Evolutionary conservation across 2,797 vertebrate species (phyloP).

Genomic region (Cyprinella venusta): DNA sequence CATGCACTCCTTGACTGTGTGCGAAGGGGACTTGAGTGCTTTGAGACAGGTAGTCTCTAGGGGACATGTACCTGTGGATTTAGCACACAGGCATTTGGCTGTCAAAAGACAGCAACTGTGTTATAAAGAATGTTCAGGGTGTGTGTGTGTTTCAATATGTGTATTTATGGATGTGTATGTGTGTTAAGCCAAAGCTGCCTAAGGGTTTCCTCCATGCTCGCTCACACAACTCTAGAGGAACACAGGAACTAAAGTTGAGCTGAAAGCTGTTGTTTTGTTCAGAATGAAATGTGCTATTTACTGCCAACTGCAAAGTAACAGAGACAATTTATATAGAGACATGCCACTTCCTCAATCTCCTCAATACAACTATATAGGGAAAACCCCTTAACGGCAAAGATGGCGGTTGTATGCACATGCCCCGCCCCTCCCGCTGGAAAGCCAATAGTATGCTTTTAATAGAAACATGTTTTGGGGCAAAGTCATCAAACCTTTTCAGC

Average conservation of each 20-base stretch:
- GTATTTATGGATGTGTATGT: conserved; percentile 31
- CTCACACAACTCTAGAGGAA: conserved; percentile 6
- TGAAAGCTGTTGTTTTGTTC: conserved; percentile 17
- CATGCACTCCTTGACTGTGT: neutral
- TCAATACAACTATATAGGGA: too few species aligned
- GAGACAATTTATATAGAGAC: too few species aligned
- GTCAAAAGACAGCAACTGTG: conserved; percentile 34
- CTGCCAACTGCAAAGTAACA: neutral
- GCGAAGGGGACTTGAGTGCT: conserved; percentile 17
- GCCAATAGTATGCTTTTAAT: too few species aligned
- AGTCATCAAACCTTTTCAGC: too few species aligned
- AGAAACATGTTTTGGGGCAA: too few species aligned
- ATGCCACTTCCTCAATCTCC: too few species aligned
- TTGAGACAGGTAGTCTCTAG: conserved; percentile 29
- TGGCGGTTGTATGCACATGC: too few species aligned
- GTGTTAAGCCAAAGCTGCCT: neutral
- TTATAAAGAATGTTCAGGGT: conserved; percentile 39
- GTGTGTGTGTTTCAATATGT: conserved; percentile 35
- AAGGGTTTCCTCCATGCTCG: neutral
- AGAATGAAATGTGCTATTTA: conserved; percentile 2
- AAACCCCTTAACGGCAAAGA: too few species aligned
- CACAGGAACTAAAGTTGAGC: conserved; percentile 11
- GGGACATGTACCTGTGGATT: conserved; percentile 32
- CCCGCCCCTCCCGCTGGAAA: too few species aligned
- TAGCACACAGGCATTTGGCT: conserved; percentile 24